Base-by-base conservation (phyloP, 2,888 invertebrate genomes). In the Unio delphinus region DNA sequence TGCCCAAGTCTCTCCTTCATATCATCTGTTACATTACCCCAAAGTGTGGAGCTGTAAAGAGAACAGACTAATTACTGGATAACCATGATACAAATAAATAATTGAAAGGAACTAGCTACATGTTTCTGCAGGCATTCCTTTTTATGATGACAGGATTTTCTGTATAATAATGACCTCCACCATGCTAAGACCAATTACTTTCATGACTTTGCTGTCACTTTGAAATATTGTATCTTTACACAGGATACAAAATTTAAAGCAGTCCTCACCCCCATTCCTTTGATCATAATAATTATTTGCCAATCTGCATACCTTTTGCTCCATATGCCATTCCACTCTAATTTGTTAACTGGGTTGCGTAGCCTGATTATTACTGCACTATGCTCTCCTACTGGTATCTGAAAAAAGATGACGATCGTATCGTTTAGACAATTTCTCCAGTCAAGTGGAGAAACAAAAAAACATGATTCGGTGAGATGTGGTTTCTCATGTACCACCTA, bases 281-380 rank as follows among this genome's bases (percentile, higher is more conserved):
- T 8, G n/a, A n/a, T 7, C 11, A 5, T 59, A 55, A n/a, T 5
- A 57, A 17, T 55, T 18, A 62, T 8, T 30, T 20, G 56, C 55
- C 26, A 62, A 15, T 57, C 8, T 4, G 23, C 55, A 5, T 71
- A 80, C 80, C 76, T 66, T 55, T 67, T 63, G 59, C 73, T 72
- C 79, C 79, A 80, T 7, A 75, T 63, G 3, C 80, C 80, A 20
- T 57, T 67, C 75, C 78, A 80, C 23, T 69, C 64, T 15, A 73
- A 34, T 8, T 59, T 72, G n/a, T 70, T 72, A 74, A 76, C 78
- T 0, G 76, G 79, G 55, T 79, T 74, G 56, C 73, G 62, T 23
- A 80, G 68, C 6, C 80, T 66, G n/a, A 80, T 65, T 26, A 80
- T 57, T 26, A 79, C 67, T 20, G 75, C 65, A 57, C 65, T 78